These are phyloP conservation scores for Falco punctatus DNA, from an alignment of 2,113 vertebrate species.

Conservation along the genomic window DNA sequence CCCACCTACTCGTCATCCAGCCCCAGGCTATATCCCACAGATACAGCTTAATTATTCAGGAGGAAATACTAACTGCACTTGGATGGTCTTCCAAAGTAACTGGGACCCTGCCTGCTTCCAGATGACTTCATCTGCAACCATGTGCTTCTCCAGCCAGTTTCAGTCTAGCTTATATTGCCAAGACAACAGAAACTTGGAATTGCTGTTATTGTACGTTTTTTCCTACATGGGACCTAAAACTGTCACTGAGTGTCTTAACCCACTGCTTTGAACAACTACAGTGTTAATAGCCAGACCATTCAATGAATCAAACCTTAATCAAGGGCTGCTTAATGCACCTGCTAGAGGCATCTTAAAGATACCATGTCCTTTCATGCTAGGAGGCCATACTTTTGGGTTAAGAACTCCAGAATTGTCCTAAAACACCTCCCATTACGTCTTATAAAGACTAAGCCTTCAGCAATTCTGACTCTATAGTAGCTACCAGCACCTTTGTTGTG, in stretches of 20 bases:
- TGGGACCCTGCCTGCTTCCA: not conserved
- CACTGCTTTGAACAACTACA: not conserved
- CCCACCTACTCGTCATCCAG: not conserved
- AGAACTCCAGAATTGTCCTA: not conserved
- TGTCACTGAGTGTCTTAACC: not conserved
- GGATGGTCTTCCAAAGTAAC: conserved; percentile 3
- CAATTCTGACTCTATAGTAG: not conserved
- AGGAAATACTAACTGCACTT: not conserved
- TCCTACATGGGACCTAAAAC: not conserved
- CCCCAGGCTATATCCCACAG: not conserved
- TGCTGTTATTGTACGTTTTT: not conserved
- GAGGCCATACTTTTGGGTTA: not conserved
- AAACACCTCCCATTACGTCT: not conserved
- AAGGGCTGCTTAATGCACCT: not conserved
- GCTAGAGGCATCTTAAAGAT: not conserved
- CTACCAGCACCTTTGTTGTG: not conserved
- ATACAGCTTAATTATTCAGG: not conserved
- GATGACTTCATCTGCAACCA: not conserved
- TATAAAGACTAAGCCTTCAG: not conserved
- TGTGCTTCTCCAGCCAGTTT: conserved; percentile 4
- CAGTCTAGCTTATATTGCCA: not conserved
- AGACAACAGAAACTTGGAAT: not conserved
- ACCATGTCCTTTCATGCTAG: not conserved
- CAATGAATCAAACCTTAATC: not conserved
- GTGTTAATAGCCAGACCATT: not conserved